A percentile compares a stretch with the other conserved stretches of the same genome.
Conservation (phyloP, 2,797 vertebrate genomes). For the Leuciscus waleckii region DNA sequence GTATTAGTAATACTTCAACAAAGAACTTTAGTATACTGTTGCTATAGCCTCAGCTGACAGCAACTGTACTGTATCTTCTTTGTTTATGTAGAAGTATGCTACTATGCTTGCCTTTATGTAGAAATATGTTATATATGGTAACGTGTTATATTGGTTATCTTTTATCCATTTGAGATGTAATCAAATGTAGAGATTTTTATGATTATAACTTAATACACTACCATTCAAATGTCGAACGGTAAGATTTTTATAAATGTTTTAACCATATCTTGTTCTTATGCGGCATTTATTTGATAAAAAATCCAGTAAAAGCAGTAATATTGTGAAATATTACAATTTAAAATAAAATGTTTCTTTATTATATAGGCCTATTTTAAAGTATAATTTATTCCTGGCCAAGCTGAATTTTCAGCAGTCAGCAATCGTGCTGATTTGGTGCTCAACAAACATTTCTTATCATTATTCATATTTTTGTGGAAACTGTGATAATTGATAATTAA, state of each 20-base stretch:
- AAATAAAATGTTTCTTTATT: neutral
- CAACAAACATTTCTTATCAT: neutral
- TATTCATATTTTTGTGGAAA: neutral
- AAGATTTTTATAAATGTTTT: neutral
- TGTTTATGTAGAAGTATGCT: neutral
- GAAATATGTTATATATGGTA: neutral
- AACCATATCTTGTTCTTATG: neutral
- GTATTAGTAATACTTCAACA: neutral
- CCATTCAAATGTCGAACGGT: neutral
- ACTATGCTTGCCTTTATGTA: too few species aligned
- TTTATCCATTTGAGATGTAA: neutral
- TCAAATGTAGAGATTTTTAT: neutral
- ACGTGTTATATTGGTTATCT: neutral
- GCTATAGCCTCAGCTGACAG: neutral
- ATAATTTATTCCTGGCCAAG: neutral
- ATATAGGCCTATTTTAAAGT: neutral
- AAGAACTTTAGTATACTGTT: neutral
- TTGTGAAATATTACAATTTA: neutral
- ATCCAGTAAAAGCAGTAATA: neutral
- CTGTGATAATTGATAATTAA: neutral
- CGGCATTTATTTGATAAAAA: neutral
- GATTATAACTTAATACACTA: neutral
- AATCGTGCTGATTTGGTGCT: neutral
- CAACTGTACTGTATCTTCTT: neutral
- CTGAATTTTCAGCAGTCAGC: neutral